These are phyloP conservation scores for Octodonta nipae DNA, from an alignment of 2,888 invertebrate genomes.

Conservation along the genomic window DNA sequence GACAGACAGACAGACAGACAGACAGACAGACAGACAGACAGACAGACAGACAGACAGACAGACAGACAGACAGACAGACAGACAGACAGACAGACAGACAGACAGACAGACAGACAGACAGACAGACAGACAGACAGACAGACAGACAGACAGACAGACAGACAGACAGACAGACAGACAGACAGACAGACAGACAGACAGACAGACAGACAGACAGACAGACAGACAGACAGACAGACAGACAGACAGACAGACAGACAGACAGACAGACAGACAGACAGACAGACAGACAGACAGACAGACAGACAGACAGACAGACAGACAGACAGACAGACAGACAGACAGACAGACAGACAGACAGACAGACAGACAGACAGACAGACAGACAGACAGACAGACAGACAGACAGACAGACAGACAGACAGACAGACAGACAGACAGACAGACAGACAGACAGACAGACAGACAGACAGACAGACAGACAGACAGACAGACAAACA, in stretches of 20 bases:
- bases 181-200: constrained; percentile 7
- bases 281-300: constrained; percentile 7
- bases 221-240: constrained; percentile 9
- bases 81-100: constrained; percentile 10
- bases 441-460: no score
- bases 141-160: constrained; percentile 10
- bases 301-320: constrained; percentile 7
- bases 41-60: constrained; percentile 10
- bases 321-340: constrained; percentile 7
- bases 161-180: constrained; percentile 10
- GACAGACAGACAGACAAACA: no score
- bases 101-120: constrained; percentile 10
- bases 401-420: no score
- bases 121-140: constrained; percentile 10
- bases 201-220: constrained; percentile 10
- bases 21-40: constrained; percentile 10
- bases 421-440: no score
- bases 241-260: constrained; percentile 7
- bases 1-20: constrained; percentile 10
- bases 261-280: constrained; percentile 6
- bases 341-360: constrained; percentile 7
- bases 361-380: no score
- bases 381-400: no score
- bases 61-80: constrained; percentile 11
- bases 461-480: no score